Evolutionary conservation across 1,140 invertebrate genomes (phyloP).

Genomic region (Neodiprion pinetum): DNA sequence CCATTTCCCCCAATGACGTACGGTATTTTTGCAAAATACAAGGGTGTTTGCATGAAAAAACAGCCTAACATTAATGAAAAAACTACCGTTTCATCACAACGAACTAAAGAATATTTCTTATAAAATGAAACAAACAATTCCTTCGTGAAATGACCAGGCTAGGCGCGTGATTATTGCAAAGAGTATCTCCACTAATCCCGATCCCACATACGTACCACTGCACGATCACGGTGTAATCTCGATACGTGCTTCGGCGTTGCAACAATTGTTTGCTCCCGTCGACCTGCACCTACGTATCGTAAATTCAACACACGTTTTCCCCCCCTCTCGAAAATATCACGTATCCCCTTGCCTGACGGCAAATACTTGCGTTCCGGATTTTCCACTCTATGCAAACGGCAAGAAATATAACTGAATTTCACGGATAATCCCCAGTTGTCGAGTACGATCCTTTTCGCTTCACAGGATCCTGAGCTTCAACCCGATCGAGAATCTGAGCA

Average conservation of each 20-base stretch:
- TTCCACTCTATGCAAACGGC: background rate
- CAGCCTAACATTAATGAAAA: too few species aligned
- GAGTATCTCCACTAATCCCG: too few species aligned
- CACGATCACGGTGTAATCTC: background rate
- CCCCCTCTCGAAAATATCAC: background rate
- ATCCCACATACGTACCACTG: background rate
- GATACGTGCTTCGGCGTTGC: background rate
- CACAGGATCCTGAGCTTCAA: conserved; percentile 49
- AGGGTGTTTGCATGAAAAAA: too few species aligned
- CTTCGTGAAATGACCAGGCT: too few species aligned
- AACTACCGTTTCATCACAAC: too few species aligned
- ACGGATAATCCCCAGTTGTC: background rate
- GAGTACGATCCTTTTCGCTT: conserved; percentile 14
- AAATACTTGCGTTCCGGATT: background rate
- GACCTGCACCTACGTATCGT: background rate
- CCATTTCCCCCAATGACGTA: background rate
- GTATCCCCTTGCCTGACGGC: background rate
- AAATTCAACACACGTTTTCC: background rate
- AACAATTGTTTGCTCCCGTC: background rate
- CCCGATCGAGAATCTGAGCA: conserved; percentile 40
- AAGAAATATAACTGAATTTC: background rate
- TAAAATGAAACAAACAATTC: too few species aligned
- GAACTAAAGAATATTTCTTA: too few species aligned
- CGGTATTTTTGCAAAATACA: too few species aligned
- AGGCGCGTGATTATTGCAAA: too few species aligned